These are phyloP conservation scores for Carcharodon carcharias DNA, from an alignment of 2,797 vertebrate species.

Conservation along the genomic window DNA sequence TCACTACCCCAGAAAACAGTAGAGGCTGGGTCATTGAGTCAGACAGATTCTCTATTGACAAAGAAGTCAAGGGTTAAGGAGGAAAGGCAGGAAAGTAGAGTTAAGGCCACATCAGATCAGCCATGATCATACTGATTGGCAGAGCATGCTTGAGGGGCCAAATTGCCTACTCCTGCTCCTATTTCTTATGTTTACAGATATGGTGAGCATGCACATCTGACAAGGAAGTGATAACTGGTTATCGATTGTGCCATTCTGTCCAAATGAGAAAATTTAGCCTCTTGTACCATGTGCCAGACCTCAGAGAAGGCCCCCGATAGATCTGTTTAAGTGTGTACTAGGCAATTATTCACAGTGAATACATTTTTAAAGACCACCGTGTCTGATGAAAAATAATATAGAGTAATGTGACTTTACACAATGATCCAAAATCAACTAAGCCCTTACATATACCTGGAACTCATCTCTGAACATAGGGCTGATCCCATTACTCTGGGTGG, in stretches of 20 bases:
- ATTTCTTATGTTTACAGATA: too few species aligned
- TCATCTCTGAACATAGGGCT: neutral
- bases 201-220: too few species aligned
- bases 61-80: too few species aligned
- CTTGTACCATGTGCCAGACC: neutral
- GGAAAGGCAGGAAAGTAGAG: too few species aligned
- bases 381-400: neutral
- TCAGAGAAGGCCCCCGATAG: neutral
- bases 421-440: neutral
- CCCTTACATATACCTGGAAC: neutral
- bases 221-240: neutral
- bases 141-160: too few species aligned
- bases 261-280: neutral
- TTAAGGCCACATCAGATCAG: too few species aligned
- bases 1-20: too few species aligned
- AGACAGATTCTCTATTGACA: too few species aligned
- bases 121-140: too few species aligned
- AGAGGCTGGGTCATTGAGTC: too few species aligned
- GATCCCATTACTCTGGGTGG: neutral
- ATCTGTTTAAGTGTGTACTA: neutral
- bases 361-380: neutral
- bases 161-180: too few species aligned
- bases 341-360: constrained; percentile 1
- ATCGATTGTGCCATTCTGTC: neutral
- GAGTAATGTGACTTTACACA: neutral